Evolutionary conservation across 37 sponge, comb jelly and placozoan genomes (phyloP), one percentile per base, ranked within the genome.

Genomic region (Geodia barretti): DNA sequence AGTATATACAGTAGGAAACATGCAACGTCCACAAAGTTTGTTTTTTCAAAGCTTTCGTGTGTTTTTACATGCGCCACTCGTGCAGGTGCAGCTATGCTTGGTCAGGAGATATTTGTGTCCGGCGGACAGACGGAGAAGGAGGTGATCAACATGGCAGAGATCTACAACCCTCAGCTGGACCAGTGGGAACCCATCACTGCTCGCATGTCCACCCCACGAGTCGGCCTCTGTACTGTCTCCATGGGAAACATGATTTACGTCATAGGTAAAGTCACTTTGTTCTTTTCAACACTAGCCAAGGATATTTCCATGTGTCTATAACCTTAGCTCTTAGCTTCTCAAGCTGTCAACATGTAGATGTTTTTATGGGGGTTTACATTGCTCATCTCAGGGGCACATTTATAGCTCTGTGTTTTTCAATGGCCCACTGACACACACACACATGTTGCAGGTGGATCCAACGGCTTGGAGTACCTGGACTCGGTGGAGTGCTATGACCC

Each of bases 401-500:
- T 7, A 7, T 47, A 14, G 11, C 54, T 47, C 14, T 47, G 54
- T 47, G 7, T 47, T 47, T 7, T 47, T 17, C n/a, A n/a, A n/a
- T n/a, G n/a, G n/a, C n/a, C n/a, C n/a, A n/a, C n/a, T 68, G 35
- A 33, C 3, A 28, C 2, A 60, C 28, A 31, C 19, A 14, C 75
- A 17, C 1, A 28, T 26, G 34, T 2, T 60, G 30, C 62, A 84
- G 85, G 93, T 60, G 96, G 96, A 7, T 95, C 88, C 17, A 86
- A 92, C 84, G 96, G 96, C 4, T 83, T 85, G 23, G 73, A 83
- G 66, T 89, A 89, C 58, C 66, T 95, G 41, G 81, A 83, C 70
- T 66, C 84, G 38, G 93, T 87, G 39, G 96, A 95, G 72, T 85
- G 85, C 39, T 95, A 92, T 64, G 91, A 92, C 59, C 87, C 87